Evolutionary conservation across 2,888 invertebrate species (phyloP).

Genomic region (Craniophora ligustri): DNA sequence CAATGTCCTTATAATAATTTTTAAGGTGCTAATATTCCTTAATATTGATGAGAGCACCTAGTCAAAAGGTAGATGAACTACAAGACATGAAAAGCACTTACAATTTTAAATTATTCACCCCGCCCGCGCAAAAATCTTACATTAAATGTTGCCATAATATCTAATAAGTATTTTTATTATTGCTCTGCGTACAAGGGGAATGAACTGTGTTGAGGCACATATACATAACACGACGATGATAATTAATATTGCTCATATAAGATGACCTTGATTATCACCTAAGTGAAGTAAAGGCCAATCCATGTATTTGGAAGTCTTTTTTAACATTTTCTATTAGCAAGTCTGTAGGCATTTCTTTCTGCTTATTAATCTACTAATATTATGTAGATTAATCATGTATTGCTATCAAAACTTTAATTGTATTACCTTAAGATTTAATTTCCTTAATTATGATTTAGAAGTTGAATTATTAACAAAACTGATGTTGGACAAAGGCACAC

Average conservation of each 20-base stretch:
- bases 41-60: slow-evolving; percentile 32
- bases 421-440: no score
- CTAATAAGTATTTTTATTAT: slow-evolving; percentile 31
- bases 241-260: slow-evolving; percentile 3
- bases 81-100: slow-evolving; percentile 43
- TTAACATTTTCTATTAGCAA: no score
- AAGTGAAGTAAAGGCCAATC: no score
- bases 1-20: slow-evolving; percentile 3
- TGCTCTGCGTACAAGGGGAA: slow-evolving; percentile 42
- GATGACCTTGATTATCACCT: no score
- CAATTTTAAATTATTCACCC: slow-evolving; percentile 32
- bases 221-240: slow-evolving; percentile 7
- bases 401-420: no score
- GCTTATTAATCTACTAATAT: no score
- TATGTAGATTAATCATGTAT: no score
- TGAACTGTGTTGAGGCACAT: slow-evolving; percentile 27
- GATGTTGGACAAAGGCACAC: slow-evolving; percentile 1
- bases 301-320: no score
- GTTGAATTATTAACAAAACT: no score
- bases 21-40: slow-evolving; percentile 11
- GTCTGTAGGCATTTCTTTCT: no score
- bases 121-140: slow-evolving; percentile 29
- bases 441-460: background rate
- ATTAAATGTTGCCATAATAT: slow-evolving; percentile 35
- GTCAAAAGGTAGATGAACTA: slow-evolving; percentile 35